Evolutionary conservation across 1,140 invertebrate species (phyloP).

Genomic region (Cardiocondyla obscurior): DNA sequence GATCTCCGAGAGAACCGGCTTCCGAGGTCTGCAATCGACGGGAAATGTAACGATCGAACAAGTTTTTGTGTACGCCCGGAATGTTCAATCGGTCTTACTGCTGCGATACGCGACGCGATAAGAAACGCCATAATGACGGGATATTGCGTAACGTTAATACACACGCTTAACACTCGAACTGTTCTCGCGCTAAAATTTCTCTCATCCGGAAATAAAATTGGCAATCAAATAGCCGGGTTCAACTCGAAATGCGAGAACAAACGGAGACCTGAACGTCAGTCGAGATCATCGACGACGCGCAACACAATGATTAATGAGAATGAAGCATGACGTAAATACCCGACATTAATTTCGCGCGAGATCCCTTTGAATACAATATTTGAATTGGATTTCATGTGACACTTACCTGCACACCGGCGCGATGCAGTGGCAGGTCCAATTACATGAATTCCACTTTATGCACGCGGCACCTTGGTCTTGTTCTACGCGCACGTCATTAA

Average conservation of each 20-base stretch:
- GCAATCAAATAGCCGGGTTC: background rate
- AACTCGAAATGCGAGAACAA: background rate
- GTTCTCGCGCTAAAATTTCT: background rate
- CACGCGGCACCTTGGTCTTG: constrained; percentile 25
- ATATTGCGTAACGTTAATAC: background rate
- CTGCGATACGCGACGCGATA: background rate
- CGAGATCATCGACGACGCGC: background rate
- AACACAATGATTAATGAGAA: constrained; percentile 54
- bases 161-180: background rate
- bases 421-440: constrained; percentile 56
- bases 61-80: constrained; percentile 21
- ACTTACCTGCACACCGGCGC: constrained; percentile 54
- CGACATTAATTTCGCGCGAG: constrained; percentile 28
- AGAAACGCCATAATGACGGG: constrained; percentile 14
- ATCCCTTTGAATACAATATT: constrained; percentile 54
- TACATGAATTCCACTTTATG: constrained; percentile 57
- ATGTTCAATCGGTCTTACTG: constrained; percentile 26
- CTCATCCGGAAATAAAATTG: constrained; percentile 4
- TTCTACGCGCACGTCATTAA: constrained; percentile 30
- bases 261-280: background rate
- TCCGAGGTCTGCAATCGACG: background rate
- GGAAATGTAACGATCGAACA: background rate
- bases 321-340: constrained; percentile 39
- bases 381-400: constrained; percentile 48
- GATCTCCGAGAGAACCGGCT: background rate